Evolutionary conservation across 2,888 invertebrate genomes (phyloP).

Genomic region (Meandrusa payeni): DNA sequence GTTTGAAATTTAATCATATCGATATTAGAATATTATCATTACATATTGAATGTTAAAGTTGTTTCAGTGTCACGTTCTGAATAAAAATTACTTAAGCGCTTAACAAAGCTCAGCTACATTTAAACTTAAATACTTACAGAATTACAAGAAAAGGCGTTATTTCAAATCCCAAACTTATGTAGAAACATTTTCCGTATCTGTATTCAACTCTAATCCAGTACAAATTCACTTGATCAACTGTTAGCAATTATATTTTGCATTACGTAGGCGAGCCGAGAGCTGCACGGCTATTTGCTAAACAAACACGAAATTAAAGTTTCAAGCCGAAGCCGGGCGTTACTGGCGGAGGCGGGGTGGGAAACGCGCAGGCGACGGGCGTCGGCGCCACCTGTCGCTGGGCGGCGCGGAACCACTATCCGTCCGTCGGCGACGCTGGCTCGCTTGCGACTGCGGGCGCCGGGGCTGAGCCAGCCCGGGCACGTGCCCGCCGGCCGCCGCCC

Average conservation of each 20-base stretch:
- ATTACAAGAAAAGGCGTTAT: slow-evolving; percentile 9
- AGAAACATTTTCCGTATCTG: slow-evolving; percentile 24
- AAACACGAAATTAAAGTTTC: slow-evolving; percentile 58
- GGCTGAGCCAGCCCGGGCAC: slow-evolving; percentile 56
- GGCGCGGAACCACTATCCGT: slow-evolving; percentile 36
- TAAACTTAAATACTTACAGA: slow-evolving; percentile 17
- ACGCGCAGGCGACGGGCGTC: slow-evolving; percentile 67
- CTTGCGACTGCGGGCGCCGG: slow-evolving; percentile 55
- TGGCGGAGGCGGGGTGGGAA: slow-evolving; percentile 42
- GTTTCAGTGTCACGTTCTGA: slow-evolving; percentile 17
- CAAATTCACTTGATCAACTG: slow-evolving; percentile 41
- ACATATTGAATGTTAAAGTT: slow-evolving; percentile 21
- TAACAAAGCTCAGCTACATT: slow-evolving; percentile 8
- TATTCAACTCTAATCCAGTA: slow-evolving; percentile 16
- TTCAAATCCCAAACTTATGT: slow-evolving; percentile 22
- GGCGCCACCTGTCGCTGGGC: slow-evolving; percentile 44
- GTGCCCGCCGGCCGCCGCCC: slow-evolving; percentile 70
- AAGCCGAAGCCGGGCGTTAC: slow-evolving; percentile 49
- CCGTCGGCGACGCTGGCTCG: slow-evolving; percentile 45
- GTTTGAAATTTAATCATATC: too few relatives aligned
- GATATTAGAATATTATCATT: too few relatives aligned
- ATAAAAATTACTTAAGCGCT: slow-evolving; percentile 29
- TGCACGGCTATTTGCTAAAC: slow-evolving; percentile 53
- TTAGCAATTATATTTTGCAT: slow-evolving; percentile 37
- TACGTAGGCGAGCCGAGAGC: slow-evolving; percentile 42